Evolutionary conservation across 2,797 vertebrate species (phyloP), one percentile per base, ranked within the genome.

Genomic region (Morelia viridis): DNA sequence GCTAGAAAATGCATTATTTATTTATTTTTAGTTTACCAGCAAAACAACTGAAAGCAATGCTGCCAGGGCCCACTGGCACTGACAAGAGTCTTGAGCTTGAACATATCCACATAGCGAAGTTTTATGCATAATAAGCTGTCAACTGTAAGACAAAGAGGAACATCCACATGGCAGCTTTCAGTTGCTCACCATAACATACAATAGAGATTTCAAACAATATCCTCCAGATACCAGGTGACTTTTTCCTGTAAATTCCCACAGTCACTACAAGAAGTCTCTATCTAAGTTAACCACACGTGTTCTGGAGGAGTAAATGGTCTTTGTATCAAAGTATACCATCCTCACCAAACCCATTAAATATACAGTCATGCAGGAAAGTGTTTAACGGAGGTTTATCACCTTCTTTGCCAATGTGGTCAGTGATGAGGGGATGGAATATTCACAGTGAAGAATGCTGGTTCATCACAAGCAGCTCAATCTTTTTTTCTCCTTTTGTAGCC

Each of bases 61-160:
- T 95, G 46, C 22, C 41, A 88, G 76, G 17, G 58, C 19, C 31
- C 91, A 90, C 65, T 50, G 19, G 46, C 22, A 57, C 68, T 89
- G 90, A 76, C 87, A 90, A 90, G 71, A 92, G 3, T 80, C n/a
- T 85, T 26, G 50, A 90, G 28, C 10, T 91, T 90, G 91, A 92
- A 88, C 8, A 41, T 6, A 50, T 3, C 8, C n/a, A 85, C 50
- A 28, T 19, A 41, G 35, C 88, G 88, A 91, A 92, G 28, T 12
- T 71, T 91, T 85, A 12, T 84, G 88, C 89, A 90, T 12, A 71
- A 28, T 83, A 90, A 94, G 4, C 46, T 88, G 35, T 58, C 85
- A 87, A 28, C 68, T 26, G 85, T 2, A 58, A 5, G 50, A 57
- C 28, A 83, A 94, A 68, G 53, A 89, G 4, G 56, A 2, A 88